Conservation (phyloP, 2,888 invertebrate species). For the Dryocosmus kuriphilus region DNA sequence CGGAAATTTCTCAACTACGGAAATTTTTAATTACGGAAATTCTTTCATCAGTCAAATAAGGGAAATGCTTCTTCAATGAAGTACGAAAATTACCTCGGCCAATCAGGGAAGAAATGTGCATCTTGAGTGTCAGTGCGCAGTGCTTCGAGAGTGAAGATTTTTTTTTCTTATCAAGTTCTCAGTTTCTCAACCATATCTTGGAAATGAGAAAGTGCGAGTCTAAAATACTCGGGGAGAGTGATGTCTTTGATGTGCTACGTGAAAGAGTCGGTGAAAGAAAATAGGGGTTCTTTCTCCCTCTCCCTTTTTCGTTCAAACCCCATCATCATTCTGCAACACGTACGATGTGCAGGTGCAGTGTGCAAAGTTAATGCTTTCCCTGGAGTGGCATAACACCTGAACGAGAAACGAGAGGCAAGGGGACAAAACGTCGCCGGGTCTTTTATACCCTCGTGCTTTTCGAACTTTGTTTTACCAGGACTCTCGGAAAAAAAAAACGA, state of each 20-base stretch:
- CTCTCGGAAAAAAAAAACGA: constrained; percentile 8
- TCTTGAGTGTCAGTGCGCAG: constrained; percentile 31
- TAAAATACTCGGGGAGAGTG: constrained; percentile 1
- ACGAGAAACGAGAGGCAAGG: constrained; percentile 21
- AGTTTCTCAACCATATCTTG: neutral
- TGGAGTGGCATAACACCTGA: constrained; percentile 37
- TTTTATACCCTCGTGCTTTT: constrained; percentile 27
- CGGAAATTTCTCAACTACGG: neutral
- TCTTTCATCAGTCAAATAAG: neutral
- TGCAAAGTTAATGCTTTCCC: constrained; percentile 37
- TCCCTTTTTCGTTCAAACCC: constrained; percentile 18
- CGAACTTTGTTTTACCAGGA: constrained; percentile 11
- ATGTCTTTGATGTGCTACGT: constrained; percentile 19
- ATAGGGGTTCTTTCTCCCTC: constrained; percentile 4
- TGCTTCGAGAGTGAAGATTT: constrained; percentile 8
- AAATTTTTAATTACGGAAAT: neutral
- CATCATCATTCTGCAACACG: constrained; percentile 34
- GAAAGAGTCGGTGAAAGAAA: constrained; percentile 29
- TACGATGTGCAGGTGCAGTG: constrained; percentile 39
- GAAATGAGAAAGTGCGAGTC: constrained; percentile 15
- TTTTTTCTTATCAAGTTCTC: neutral
- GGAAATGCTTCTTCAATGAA: neutral
- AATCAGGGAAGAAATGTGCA: constrained; percentile 1
- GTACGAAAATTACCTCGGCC: neutral
- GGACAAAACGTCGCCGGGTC: neutral